phyloP scores from a whole-genome alignment of 2,113 vertebrate genomes.

The Chaenocephalus aceratus region DNA sequence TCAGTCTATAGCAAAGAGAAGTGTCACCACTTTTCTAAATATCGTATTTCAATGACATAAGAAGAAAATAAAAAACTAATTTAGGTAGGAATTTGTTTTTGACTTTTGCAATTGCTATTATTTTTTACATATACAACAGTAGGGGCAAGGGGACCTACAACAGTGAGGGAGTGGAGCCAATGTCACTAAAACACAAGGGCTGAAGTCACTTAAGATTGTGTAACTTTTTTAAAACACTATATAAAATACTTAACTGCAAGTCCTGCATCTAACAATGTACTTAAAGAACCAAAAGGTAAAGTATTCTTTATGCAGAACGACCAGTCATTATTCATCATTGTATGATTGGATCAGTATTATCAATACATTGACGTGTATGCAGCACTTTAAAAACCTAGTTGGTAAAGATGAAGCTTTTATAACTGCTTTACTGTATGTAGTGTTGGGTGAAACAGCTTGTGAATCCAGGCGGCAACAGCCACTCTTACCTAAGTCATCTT shows the following conservation, averaged over 20 bases:
- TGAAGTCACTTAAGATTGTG: not conserved
- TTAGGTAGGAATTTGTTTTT: too few species aligned
- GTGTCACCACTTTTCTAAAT: too few species aligned
- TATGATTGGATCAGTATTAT: not conserved
- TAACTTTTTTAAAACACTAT: not conserved
- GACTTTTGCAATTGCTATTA: too few species aligned
- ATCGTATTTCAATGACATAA: too few species aligned
- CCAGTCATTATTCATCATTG: not conserved
- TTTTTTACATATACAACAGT: too few species aligned
- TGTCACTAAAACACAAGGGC: too few species aligned
- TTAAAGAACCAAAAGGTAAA: not conserved
- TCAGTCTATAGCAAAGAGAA: too few species aligned
- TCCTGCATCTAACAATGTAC: not conserved
- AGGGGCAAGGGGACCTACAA: too few species aligned
- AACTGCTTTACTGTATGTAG: not conserved
- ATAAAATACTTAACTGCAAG: not conserved
- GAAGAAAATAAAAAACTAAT: too few species aligned
- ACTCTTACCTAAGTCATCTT: slow-evolving; percentile 88
- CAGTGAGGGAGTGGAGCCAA: too few species aligned
- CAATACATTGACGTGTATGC: not conserved
- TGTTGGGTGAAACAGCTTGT: not conserved
- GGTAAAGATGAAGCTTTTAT: not conserved
- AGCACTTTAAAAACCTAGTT: not conserved
- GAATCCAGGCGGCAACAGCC: not conserved
- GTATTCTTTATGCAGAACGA: not conserved